A percentile compares a stretch with the other conserved stretches of the same genome.
phyloP scores from a whole-genome alignment of 2,888 invertebrate genomes.

The Zaprionus bogoriensis region DNA sequence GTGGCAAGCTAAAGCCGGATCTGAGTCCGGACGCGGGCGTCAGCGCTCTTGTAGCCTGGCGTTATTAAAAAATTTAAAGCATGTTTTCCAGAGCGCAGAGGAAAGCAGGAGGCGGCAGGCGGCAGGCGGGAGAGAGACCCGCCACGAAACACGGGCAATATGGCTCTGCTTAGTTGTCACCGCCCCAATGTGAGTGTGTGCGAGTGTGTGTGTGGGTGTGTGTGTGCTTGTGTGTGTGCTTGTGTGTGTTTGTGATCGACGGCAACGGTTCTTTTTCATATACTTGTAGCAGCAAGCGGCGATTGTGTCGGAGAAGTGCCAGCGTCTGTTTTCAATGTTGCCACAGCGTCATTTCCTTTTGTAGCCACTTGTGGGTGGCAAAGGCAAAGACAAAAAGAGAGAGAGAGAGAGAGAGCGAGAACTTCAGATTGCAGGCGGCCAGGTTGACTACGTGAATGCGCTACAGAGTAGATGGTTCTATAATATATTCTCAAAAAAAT shows the following conservation, averaged over 20 bases:
- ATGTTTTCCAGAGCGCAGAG: constrained; percentile 73
- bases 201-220: constrained; percentile 34
- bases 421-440: not conserved
- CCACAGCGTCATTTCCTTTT: constrained; percentile 74
- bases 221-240: constrained; percentile 24
- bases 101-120: constrained; percentile 25
- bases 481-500: too few relatives aligned
- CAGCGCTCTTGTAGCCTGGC: constrained; percentile 64
- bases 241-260: constrained; percentile 70
- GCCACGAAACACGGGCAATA: constrained; percentile 57
- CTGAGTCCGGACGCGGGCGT: constrained; percentile 61
- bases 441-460: constrained; percentile 10
- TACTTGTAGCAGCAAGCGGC: constrained; percentile 64
- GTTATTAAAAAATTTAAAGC: constrained; percentile 82
- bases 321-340: constrained; percentile 79
- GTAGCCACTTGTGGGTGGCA: constrained; percentile 61
- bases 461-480: constrained; percentile 11
- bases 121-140: constrained; percentile 1
- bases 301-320: constrained; percentile 69
- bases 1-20: constrained; percentile 53
- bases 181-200: constrained; percentile 44
- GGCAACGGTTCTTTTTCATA: constrained; percentile 48
- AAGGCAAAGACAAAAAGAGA: not conserved
- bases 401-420: not conserved
- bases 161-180: constrained; percentile 74